phyloP scores from a whole-genome alignment of 2,888 invertebrate species.

The Epinotia demarniana region DNA sequence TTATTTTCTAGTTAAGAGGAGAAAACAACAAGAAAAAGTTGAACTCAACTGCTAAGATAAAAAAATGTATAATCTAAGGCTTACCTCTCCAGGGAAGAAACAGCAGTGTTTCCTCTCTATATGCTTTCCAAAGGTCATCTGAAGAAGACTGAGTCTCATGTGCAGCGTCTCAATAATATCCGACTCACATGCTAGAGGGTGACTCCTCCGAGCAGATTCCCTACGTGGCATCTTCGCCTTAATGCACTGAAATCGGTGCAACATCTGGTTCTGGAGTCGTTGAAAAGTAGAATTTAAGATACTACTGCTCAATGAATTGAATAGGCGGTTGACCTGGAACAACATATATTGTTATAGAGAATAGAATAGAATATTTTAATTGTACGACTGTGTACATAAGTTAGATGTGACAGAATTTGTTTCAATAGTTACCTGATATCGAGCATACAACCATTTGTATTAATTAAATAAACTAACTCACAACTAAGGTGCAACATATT shows the following conservation, averaged over 20 bases:
- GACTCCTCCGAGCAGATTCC: conserved; percentile 95
- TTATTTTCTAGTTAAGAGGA: no score
- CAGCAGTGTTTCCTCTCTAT: conserved; percentile 97
- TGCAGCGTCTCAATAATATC: conserved; percentile 97
- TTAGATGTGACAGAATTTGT: no score
- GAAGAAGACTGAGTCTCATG: conserved; percentile 94
- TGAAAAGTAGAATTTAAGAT: conserved; percentile 94
- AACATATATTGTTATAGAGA: conserved; percentile 1
- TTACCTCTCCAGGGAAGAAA: conserved; percentile 97
- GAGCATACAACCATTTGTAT: no score
- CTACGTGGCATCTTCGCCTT: conserved; percentile 96
- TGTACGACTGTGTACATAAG: no score
- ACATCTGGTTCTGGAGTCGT: conserved; percentile 93
- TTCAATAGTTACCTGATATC: no score
- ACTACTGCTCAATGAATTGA: conserved; percentile 91
- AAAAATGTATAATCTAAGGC: conserved; percentile 42
- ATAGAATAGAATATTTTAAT: no score
- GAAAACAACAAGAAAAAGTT: no score
- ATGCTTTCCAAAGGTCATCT: conserved; percentile 98
- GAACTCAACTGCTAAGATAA: no score
- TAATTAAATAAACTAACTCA: no score
- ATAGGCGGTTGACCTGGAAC: conserved; percentile 90
- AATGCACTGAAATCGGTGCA: conserved; percentile 92
- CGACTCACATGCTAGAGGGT: conserved; percentile 95
- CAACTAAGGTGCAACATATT: no score